A percentile compares a stretch with the other conserved stretches of the same genome.
phyloP scores from a whole-genome alignment of 2,888 invertebrate genomes.

The Tachina grossa region DNA sequence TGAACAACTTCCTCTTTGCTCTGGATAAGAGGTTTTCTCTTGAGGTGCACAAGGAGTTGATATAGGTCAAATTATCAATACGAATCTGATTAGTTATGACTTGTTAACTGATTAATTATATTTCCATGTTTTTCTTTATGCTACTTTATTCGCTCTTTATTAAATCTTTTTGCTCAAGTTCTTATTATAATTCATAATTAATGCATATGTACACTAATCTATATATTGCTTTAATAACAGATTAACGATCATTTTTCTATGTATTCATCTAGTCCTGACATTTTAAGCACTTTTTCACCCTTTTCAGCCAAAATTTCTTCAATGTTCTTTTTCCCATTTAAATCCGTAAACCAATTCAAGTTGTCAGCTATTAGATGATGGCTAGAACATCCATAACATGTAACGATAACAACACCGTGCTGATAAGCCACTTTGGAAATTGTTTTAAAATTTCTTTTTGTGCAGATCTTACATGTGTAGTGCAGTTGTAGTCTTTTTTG shows the following conservation, averaged over 20 bases:
- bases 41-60: too few relatives aligned
- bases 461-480: conserved; percentile 79
- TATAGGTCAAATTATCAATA: too few relatives aligned
- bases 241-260: neutral
- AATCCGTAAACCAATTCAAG: conserved; percentile 78
- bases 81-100: too few relatives aligned
- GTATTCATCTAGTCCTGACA: neutral
- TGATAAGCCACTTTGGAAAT: conserved; percentile 79
- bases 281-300: conserved; percentile 67
- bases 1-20: too few relatives aligned
- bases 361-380: conserved; percentile 80
- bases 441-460: conserved; percentile 78
- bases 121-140: too few relatives aligned
- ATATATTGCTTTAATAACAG: too few relatives aligned
- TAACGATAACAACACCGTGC: conserved; percentile 79
- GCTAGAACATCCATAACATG: conserved; percentile 80
- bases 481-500: conserved; percentile 75
- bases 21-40: too few relatives aligned
- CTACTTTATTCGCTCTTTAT: too few relatives aligned
- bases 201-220: too few relatives aligned
- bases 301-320: conserved; percentile 77
- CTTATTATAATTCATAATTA: too few relatives aligned
- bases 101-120: too few relatives aligned
- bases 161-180: too few relatives aligned
- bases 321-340: conserved; percentile 77